Evolutionary conservation across 2,888 invertebrate species (phyloP), one percentile per base, ranked within the genome.

Genomic region (Gnatocerus cornutus): DNA sequence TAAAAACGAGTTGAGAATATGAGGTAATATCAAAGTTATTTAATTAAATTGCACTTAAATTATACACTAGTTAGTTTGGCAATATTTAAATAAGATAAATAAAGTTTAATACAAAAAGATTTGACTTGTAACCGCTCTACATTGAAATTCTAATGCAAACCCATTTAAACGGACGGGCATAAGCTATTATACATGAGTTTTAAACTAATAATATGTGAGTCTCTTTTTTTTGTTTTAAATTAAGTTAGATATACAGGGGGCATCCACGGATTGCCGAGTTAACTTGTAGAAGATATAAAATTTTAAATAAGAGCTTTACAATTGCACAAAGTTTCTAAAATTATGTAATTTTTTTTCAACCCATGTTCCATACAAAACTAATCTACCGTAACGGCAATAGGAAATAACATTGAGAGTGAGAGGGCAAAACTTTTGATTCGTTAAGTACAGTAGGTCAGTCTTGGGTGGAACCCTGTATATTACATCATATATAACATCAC

Each of bases 21-120:
- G 83, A 84, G 83, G 83, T 84, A 84, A 82, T 80, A 82, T 79
- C 75, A 80, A 79, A 77, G 73, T 77, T 78, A 73, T 74, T 70
- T 77, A 77, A 78, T 79, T 81, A 81, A 80, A 84, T 83, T 83
- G 83, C 83, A 83, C 83, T 84, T 83, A 82, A 78, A 76, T 69
- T 74, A 75, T 66, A 77, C 74, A 79, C 74, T 78, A 79, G 78
- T 82, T 81, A 82, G 81, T 83, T 84, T 84, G 83, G 82, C 83
- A 83, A 83, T 80, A 80, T 74, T 69, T 71, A 68, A 69, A 73
- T 70, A 65, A 69, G 66, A 71, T 69, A 73, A 73, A 71, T 71
- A 70, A 69, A 72, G 65, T 53, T 61, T 68, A 69, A 69, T 71
- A 73, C 59, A 70, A 70, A 64, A 55, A 67, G 64, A 39, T 48